Evolutionary conservation across 1,140 invertebrate genomes (phyloP).

Genomic region (Micrasema minimum): DNA sequence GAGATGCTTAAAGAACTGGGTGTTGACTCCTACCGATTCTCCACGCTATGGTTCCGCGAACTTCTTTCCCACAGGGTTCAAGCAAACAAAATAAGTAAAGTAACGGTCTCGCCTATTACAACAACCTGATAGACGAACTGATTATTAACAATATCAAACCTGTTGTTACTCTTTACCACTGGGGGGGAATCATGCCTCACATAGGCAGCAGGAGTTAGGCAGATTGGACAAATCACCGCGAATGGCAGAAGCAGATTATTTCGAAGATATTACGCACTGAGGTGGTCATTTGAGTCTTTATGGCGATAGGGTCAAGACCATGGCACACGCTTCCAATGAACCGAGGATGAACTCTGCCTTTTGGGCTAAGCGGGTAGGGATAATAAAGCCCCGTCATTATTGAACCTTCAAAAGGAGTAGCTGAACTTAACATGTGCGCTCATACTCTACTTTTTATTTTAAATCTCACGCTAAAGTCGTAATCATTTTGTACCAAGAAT

Average conservation of each 20-base stretch:
- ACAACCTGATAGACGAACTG: constrained; percentile 67
- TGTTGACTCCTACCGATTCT: constrained; percentile 71
- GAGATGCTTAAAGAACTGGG: constrained; percentile 62
- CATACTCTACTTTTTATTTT: constrained; percentile 67
- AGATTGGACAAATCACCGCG: constrained; percentile 67
- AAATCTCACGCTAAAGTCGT: constrained; percentile 68
- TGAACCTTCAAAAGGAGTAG: constrained; percentile 58
- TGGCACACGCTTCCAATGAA: constrained; percentile 65
- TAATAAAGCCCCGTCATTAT: constrained; percentile 57
- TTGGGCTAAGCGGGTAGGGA: constrained; percentile 62
- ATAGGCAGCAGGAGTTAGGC: constrained; percentile 64
- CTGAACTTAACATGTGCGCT: constrained; percentile 65
- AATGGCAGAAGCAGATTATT: constrained; percentile 65
- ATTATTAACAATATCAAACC: constrained; percentile 61
- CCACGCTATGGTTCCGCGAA: constrained; percentile 71
- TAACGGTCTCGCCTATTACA: constrained; percentile 71
- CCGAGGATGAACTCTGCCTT: constrained; percentile 58
- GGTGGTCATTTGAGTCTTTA: constrained; percentile 58
- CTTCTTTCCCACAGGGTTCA: constrained; percentile 68
- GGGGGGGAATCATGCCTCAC: constrained; percentile 68
- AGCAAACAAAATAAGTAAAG: constrained; percentile 62
- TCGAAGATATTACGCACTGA: constrained; percentile 58
- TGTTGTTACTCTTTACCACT: constrained; percentile 68
- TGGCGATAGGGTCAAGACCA: constrained; percentile 57
- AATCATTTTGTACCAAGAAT: constrained; percentile 68